Conservation (phyloP, 2,113 vertebrate genomes). For the Willisornis vidua region DNA sequence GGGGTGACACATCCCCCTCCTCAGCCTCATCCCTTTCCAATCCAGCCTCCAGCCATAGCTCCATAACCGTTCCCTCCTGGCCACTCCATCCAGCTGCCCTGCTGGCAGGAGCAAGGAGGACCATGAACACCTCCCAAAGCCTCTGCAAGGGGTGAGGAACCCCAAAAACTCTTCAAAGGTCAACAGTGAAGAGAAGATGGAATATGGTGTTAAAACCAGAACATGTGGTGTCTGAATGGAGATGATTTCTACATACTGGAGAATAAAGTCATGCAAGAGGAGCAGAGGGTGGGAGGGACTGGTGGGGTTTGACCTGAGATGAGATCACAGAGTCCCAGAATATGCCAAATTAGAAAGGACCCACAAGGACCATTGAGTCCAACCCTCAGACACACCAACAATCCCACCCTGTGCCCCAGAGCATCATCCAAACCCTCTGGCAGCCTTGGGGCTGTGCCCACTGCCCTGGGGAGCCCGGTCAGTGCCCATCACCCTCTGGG, state of each 20-base stretch:
- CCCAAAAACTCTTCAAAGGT: neutral
- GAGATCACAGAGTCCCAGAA: neutral
- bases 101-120: neutral
- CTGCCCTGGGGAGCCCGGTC: too few species aligned
- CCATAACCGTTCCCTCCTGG: rapidly evolving
- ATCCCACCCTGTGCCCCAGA: too few species aligned
- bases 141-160: neutral
- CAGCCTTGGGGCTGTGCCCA: too few species aligned
- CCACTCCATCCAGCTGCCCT: neutral
- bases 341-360: too few species aligned
- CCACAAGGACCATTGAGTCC: too few species aligned
- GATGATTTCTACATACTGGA: rapidly evolving
- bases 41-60: rapidly evolving
- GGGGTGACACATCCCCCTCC: rapidly evolving
- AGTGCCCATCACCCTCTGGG: too few species aligned
- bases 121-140: neutral
- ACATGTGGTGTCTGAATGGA: rapidly evolving
- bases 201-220: neutral
- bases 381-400: too few species aligned
- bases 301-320: neutral
- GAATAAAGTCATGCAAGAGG: neutral
- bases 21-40: neutral
- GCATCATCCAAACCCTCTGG: too few species aligned
- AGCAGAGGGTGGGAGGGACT: neutral
- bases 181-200: rapidly evolving